Evolutionary conservation across 1,140 invertebrate genomes (phyloP), one percentile per base, ranked within the genome.

Genomic region (Drosophila varians): DNA sequence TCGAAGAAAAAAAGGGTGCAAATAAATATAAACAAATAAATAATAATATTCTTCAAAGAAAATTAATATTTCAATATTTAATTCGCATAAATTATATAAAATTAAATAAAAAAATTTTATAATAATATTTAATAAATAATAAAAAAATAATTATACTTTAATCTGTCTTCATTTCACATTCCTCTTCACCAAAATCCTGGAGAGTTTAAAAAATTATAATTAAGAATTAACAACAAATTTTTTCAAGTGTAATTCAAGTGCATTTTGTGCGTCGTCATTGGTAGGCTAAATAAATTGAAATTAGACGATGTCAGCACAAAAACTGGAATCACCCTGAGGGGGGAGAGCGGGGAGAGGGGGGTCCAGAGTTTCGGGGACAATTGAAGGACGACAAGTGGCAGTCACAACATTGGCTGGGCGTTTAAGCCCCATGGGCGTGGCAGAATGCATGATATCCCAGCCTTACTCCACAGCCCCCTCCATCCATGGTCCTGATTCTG

Each of bases 251-350:
- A 1, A n/a, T 40, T 64, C 28, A 43, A 72, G 69, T 72, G 71
- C 79, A 77, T 74, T 84, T 83, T 83, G 75, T 84, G 82, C 80
- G 72, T 73, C 73, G 79, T 83, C 79, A 83, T 86, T 77, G 56
- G 77, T 43, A 51, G 83, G 80, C 79, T 75, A 73, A 84, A 86
- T 86, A 86, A 84, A 86, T 84, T 84, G 80, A 86, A 86, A 86
- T 87, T 80, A 86, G 76, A 77, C 76, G 62, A 73, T 76, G 80
- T 87, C 80, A 86, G 82, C 80, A 86, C 65, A 86, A 86, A 83
- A 79, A 64, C 7, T 36, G 36, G n/a, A n/a, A n/a, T n/a, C n/a
- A n/a, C n/a, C n/a, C n/a, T n/a, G n/a, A n/a, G n/a, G n/a, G n/a
- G n/a, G n/a, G n/a, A n/a, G n/a, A n/a, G n/a, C n/a, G n/a, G n/a